Conservation (phyloP, 1,140 invertebrate genomes). For the Musca domestica region DNA sequence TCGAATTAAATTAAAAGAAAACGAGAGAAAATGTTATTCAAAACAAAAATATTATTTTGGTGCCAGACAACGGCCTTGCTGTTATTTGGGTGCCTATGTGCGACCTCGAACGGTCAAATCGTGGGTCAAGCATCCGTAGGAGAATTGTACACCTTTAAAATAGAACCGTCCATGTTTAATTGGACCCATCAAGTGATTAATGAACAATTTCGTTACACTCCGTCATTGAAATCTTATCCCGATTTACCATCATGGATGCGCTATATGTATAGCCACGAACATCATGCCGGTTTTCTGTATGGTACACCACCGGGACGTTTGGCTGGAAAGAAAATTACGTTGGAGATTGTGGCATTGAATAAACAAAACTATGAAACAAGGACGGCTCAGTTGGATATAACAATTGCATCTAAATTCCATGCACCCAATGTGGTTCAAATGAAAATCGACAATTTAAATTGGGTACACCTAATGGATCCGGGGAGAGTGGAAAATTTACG, state of each 20-base stretch:
- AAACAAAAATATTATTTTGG: neutral
- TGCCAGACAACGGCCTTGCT: neutral
- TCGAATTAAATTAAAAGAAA: neutral
- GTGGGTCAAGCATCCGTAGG: conserved; percentile 58
- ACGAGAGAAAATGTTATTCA: neutral
- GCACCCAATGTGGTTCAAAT: conserved; percentile 77
- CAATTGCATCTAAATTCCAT: conserved; percentile 65
- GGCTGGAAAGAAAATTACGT: conserved; percentile 58
- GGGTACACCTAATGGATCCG: conserved; percentile 52
- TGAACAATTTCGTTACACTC: conserved; percentile 49
- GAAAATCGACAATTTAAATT: conserved; percentile 84
- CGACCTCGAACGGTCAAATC: neutral
- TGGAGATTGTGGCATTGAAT: conserved; percentile 76
- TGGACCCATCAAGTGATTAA: conserved; percentile 65
- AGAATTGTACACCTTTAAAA: conserved; percentile 64
- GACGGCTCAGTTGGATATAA: conserved; percentile 63
- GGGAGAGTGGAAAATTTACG: conserved; percentile 66
- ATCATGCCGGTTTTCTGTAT: conserved; percentile 74
- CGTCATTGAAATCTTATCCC: conserved; percentile 56
- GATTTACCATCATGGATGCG: conserved; percentile 82
- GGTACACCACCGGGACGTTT: conserved; percentile 70
- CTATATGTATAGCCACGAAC: conserved; percentile 72
- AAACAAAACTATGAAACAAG: conserved; percentile 74
- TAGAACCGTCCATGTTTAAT: conserved; percentile 66
- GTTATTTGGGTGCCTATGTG: neutral